Evolutionary conservation across 2,888 invertebrate genomes (phyloP).

Genomic region (Cremastinae sp.): DNA sequence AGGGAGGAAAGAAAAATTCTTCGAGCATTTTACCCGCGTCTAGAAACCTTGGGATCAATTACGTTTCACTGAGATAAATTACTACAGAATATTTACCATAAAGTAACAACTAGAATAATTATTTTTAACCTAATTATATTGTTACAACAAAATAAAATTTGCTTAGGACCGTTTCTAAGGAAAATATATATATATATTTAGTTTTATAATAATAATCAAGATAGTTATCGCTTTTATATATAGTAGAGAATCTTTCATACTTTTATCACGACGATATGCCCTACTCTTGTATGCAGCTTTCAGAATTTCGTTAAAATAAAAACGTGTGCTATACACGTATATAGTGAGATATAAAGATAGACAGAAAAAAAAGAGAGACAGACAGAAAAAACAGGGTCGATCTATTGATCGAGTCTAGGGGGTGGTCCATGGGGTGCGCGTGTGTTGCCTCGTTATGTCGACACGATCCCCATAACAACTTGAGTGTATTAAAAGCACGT

Average conservation of each 20-base stretch:
- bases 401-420: slow-evolving; percentile 51
- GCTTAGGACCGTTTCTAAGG: too few species aligned
- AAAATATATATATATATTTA: too few species aligned
- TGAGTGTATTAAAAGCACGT: slow-evolving; percentile 39
- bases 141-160: too few species aligned
- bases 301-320: slow-evolving; percentile 54
- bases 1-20: slow-evolving; percentile 14
- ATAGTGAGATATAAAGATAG: slow-evolving; percentile 59
- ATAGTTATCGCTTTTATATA: too few species aligned
- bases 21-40: slow-evolving; percentile 30
- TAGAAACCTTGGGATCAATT: slow-evolving; percentile 43
- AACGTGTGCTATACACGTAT: slow-evolving; percentile 25
- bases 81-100: too few species aligned
- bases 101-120: too few species aligned
- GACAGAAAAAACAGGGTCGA: slow-evolving; percentile 62
- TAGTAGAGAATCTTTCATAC: too few species aligned
- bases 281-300: slow-evolving; percentile 22
- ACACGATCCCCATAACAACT: slow-evolving; percentile 51
- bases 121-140: too few species aligned
- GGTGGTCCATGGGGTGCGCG: slow-evolving; percentile 49
- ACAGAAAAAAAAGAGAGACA: slow-evolving; percentile 63
- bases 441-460: slow-evolving; percentile 34
- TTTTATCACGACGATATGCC: too few species aligned
- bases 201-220: too few species aligned
- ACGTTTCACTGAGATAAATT: neutral